Evolutionary conservation across 2,888 invertebrate genomes (phyloP).

Genomic region (Nysson spinosus): DNA sequence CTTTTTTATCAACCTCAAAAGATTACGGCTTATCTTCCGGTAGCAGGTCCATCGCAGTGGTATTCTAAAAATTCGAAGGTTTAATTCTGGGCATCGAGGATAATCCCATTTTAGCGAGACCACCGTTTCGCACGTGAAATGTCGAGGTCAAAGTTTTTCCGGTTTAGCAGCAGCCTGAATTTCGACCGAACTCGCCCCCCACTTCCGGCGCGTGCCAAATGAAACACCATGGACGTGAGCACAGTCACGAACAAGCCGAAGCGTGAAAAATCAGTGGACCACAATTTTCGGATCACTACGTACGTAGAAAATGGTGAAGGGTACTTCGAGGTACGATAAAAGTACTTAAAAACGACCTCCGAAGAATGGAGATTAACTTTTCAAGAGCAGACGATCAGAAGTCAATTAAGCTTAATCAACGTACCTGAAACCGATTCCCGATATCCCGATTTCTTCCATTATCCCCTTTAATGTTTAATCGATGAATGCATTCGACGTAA

Average conservation of each 20-base stretch:
- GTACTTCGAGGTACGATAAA: too few species aligned
- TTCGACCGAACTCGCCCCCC: slow-evolving; percentile 31
- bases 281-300: neutral
- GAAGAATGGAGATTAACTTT: too few species aligned
- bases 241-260: slow-evolving; percentile 19
- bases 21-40: slow-evolving; percentile 19
- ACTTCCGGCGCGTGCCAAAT: slow-evolving; percentile 41
- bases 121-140: slow-evolving; percentile 5
- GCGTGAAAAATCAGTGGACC: slow-evolving; percentile 18
- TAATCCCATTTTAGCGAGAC: slow-evolving; percentile 51
- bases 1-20: neutral
- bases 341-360: neutral
- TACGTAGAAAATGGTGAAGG: neutral
- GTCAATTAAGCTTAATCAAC: slow-evolving; percentile 19
- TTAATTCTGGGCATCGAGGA: slow-evolving; percentile 35
- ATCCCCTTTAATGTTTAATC: neutral
- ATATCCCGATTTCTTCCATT: slow-evolving; percentile 5
- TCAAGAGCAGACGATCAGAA: neutral
- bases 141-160: slow-evolving; percentile 35
- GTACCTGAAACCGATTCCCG: neutral
- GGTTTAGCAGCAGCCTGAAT: slow-evolving; percentile 4
- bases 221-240: slow-evolving; percentile 18
- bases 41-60: slow-evolving; percentile 8
- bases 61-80: slow-evolving; percentile 10
- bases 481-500: slow-evolving; percentile 12